Percentiles rank a stretch among this genome's conserved stretches.
phyloP scores from a whole-genome alignment of 1,140 invertebrate species.

The Heterodera carotae region DNA sequence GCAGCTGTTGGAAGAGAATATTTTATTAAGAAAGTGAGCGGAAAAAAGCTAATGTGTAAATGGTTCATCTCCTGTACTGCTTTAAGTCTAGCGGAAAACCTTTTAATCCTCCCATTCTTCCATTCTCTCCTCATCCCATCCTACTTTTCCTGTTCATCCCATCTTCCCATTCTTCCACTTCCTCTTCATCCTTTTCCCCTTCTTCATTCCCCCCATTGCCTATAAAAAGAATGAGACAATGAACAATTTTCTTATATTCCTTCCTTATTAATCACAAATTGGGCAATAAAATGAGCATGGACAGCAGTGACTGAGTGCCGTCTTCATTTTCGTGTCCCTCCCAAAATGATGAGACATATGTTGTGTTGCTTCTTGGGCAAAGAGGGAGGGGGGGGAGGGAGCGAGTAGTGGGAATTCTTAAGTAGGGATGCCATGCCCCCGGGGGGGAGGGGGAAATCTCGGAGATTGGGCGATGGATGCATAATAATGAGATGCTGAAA shows the following conservation, averaged over 20 bases:
- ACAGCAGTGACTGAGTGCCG: neutral
- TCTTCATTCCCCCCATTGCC: neutral
- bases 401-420: neutral
- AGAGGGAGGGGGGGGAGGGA: neutral
- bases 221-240: neutral
- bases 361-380: neutral
- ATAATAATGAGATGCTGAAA: too few species aligned
- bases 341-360: neutral
- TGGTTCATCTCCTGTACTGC: too few species aligned
- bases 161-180: neutral
- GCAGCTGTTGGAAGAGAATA: too few species aligned
- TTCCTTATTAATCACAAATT: conserved; percentile 9
- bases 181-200: neutral
- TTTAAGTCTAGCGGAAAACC: too few species aligned
- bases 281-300: conserved; percentile 7
- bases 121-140: neutral
- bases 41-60: too few species aligned
- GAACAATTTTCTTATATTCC: neutral
- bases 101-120: neutral
- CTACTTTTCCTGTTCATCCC: neutral
- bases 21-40: too few species aligned
- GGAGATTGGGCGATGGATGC: neutral
- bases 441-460: neutral
- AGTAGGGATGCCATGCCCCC: neutral
- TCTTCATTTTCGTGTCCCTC: conserved; percentile 5